Conservation (phyloP, 2,888 invertebrate genomes). For the Neria commutata region DNA sequence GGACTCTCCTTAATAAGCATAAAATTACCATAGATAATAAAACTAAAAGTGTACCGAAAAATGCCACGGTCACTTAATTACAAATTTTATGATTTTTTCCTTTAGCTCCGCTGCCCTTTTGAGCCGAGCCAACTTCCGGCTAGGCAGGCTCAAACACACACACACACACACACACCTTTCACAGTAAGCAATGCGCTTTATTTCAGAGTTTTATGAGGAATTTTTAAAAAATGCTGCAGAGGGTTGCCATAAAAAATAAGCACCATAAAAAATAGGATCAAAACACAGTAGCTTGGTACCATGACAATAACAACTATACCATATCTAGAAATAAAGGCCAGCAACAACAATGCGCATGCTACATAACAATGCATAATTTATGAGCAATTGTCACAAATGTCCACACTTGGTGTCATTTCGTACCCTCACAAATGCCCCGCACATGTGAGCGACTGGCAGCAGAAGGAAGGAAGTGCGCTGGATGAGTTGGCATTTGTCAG, state of each 20-base stretch:
- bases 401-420: constrained; percentile 5
- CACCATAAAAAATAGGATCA: constrained; percentile 13
- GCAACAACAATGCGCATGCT: neutral
- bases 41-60: constrained; percentile 2
- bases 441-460: too few relatives aligned
- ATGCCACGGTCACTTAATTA: constrained; percentile 21
- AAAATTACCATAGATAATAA: constrained; percentile 33
- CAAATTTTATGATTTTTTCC: constrained; percentile 10
- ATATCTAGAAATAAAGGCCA: neutral
- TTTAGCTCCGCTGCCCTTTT: constrained; percentile 39
- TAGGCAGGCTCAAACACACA: too few relatives aligned
- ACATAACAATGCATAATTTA: constrained; percentile 12
- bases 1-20: constrained; percentile 30
- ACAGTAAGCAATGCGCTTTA: too few relatives aligned
- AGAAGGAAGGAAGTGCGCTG: too few relatives aligned
- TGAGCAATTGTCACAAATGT: constrained; percentile 14
- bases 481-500: too few relatives aligned
- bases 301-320: neutral
- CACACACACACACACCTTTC: too few relatives aligned
- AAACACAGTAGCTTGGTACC: constrained; percentile 2
- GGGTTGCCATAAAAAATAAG: neutral
- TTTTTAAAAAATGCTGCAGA: too few relatives aligned
- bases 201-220: too few relatives aligned
- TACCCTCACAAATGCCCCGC: too few relatives aligned
- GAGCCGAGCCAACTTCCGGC: too few relatives aligned